Percentiles rank a stretch among this genome's conserved stretches.
Evolutionary conservation across 2,888 invertebrate species (phyloP).

Genomic region (Lasioglossum zephyrum): DNA sequence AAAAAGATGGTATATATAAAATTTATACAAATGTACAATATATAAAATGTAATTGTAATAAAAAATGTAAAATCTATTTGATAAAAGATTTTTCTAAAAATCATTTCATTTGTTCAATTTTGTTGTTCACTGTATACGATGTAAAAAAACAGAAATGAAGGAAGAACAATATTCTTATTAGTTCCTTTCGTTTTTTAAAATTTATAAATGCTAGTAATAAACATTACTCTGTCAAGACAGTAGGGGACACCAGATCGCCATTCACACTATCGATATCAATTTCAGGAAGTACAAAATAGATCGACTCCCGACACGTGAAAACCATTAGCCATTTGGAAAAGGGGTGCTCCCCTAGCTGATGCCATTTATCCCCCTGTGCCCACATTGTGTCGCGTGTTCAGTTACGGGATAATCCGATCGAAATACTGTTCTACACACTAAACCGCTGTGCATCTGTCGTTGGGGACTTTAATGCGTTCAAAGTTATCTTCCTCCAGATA

Average conservation of each 20-base stretch:
- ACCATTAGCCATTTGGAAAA: conserved; percentile 44
- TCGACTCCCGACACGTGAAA: conserved; percentile 56
- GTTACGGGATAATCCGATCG: conserved; percentile 48
- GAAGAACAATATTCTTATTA: background rate
- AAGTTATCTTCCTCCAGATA: conserved; percentile 24
- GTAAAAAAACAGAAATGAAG: no score
- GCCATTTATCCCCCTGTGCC: conserved; percentile 28
- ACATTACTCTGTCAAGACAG: background rate
- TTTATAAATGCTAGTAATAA: background rate
- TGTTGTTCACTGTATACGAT: background rate
- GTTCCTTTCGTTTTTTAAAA: no score
- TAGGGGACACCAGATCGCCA: background rate
- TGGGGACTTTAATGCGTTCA: conserved; percentile 25
- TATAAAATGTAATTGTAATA: no score
- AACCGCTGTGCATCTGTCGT: conserved; percentile 40
- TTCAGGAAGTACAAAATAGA: conserved; percentile 33
- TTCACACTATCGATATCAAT: conserved; percentile 10
- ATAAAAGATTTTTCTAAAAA: no score
- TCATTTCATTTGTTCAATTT: background rate
- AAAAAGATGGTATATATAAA: no score
- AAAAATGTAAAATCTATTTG: no score
- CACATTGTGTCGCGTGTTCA: conserved; percentile 51
- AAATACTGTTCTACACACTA: conserved; percentile 43
- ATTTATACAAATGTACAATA: no score
- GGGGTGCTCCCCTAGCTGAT: conserved; percentile 35